phyloP scores from a whole-genome alignment of 2,888 invertebrate species.

The Neoitamus cyanurus region DNA sequence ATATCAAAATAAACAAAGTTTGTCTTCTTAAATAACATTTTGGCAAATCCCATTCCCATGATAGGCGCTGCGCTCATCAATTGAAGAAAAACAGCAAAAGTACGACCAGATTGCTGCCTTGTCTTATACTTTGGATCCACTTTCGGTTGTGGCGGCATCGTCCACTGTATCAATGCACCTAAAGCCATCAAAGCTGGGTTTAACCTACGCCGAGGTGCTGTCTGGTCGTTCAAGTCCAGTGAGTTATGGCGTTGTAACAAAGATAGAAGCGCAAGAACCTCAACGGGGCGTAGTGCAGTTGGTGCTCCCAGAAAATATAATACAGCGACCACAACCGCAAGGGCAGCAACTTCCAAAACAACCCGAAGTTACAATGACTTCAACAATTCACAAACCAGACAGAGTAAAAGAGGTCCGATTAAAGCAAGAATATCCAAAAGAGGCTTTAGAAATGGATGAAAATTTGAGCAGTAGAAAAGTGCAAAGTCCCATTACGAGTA shows the following conservation, averaged over 20 bases:
- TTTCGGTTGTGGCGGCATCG: constrained; percentile 69
- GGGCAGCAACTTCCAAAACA: not conserved
- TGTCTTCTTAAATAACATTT: constrained; percentile 49
- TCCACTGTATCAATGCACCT: constrained; percentile 68
- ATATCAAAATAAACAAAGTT: constrained; percentile 25
- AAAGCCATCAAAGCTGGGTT: constrained; percentile 64
- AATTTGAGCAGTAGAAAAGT: not conserved
- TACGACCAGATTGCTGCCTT: constrained; percentile 78
- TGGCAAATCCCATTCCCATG: constrained; percentile 65
- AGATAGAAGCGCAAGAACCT: constrained; percentile 52
- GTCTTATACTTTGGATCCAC: constrained; percentile 82
- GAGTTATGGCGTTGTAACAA: constrained; percentile 56
- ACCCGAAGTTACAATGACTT: not conserved
- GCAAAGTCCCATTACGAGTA: not conserved
- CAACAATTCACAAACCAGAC: not conserved
- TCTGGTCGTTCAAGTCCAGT: constrained; percentile 70
- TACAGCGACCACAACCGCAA: not conserved
- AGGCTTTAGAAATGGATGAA: not conserved
- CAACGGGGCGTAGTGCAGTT: constrained; percentile 39
- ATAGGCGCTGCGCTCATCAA: constrained; percentile 75
- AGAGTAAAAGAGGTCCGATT: not conserved
- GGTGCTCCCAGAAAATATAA: not conserved
- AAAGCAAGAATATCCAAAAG: not conserved
- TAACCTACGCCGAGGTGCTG: constrained; percentile 77
- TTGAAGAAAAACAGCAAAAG: constrained; percentile 76